These are phyloP conservation scores for Cerceris ruficornis DNA, from an alignment of 2,888 invertebrate genomes.

Conservation along the genomic window DNA sequence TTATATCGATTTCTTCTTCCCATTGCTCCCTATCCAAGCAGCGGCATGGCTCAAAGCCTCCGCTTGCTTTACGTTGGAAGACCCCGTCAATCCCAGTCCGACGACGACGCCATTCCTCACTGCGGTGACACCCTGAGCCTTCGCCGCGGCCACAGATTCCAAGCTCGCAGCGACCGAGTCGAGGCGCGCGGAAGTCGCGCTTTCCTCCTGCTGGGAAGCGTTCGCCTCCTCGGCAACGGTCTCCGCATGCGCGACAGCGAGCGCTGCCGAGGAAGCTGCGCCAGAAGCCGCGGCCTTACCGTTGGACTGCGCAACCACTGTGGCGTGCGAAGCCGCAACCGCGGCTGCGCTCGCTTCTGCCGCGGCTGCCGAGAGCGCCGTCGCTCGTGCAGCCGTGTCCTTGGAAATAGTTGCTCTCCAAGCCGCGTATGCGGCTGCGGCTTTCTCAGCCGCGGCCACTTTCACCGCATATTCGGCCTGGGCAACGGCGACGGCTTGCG, in stretches of 20 bases:
- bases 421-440: background rate
- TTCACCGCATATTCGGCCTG: background rate
- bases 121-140: background rate
- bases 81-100: slow-evolving; percentile 1
- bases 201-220: background rate
- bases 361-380: background rate
- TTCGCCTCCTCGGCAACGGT: background rate
- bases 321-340: background rate
- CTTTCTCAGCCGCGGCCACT: background rate
- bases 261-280: background rate
- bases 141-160: slow-evolving; percentile 13
- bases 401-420: background rate
- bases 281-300: background rate
- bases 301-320: background rate
- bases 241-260: background rate
- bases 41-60: background rate
- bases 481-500: background rate
- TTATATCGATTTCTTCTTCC: background rate
- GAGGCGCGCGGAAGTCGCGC: background rate
- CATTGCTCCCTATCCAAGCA: background rate
- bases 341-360: background rate
- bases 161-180: background rate
- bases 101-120: slow-evolving; percentile 24
- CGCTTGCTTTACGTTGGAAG: background rate
- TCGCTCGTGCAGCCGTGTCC: background rate